phyloP scores from a whole-genome alignment of 2,797 vertebrate species.

The Smutsia gigantea region DNA sequence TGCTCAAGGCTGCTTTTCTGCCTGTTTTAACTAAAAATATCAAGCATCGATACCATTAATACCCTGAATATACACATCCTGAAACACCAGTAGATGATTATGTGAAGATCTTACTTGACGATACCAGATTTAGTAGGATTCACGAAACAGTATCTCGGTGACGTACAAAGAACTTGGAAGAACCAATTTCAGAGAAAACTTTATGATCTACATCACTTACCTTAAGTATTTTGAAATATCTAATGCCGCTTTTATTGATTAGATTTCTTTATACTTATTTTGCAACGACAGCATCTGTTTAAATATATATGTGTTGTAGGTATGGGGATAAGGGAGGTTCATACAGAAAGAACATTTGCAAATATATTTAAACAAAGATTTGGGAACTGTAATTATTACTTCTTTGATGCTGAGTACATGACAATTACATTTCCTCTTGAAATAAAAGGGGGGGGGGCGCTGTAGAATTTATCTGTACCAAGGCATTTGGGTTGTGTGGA shows the following conservation, averaged over 20 bases:
- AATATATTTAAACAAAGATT: slow-evolving; percentile 29
- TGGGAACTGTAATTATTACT: slow-evolving; percentile 7
- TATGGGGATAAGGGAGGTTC: neutral
- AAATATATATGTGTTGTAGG: neutral
- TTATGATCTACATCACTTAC: neutral
- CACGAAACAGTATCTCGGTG: neutral
- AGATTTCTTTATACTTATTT: neutral
- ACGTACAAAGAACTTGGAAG: neutral
- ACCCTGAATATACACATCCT: neutral
- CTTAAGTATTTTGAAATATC: neutral
- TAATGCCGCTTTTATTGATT: neutral
- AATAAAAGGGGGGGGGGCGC: neutral
- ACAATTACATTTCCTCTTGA: slow-evolving; percentile 2
- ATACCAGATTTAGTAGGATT: neutral
- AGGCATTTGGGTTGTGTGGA: neutral
- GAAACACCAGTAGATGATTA: neutral
- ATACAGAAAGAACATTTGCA: slow-evolving; percentile 35
- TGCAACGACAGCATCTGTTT: slow-evolving; percentile 34
- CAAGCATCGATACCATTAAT: neutral
- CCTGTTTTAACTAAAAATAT: neutral
- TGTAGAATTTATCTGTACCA: neutral
- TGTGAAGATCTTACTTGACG: neutral
- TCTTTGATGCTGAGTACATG: neutral
- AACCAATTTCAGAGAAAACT: neutral
- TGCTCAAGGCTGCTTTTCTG: neutral